Evolutionary conservation across 1,140 invertebrate species (phyloP).

Genomic region (Daktulosphaira vitifoliae): DNA sequence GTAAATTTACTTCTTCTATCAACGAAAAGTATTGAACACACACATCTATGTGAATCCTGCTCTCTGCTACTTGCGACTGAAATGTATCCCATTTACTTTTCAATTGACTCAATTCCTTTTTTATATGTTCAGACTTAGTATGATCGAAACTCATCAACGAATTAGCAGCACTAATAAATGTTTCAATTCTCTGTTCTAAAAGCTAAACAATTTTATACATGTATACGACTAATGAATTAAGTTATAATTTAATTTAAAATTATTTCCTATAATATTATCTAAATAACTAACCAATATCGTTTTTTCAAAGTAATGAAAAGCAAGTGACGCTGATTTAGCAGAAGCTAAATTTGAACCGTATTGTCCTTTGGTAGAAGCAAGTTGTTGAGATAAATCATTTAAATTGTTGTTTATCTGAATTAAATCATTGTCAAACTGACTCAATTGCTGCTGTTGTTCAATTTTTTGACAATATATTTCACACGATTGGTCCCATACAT

Average conservation of each 20-base stretch:
- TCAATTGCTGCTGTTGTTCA: conserved; percentile 56
- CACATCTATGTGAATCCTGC: conserved; percentile 50
- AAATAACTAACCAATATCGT: conserved; percentile 58
- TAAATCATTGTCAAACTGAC: conserved; percentile 62
- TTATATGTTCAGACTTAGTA: conserved; percentile 50
- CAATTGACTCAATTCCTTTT: conserved; percentile 56
- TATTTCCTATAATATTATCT: neutral
- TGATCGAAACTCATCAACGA: conserved; percentile 50
- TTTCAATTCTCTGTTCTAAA: conserved; percentile 62
- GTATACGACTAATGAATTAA: neutral
- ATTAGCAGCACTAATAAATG: conserved; percentile 61
- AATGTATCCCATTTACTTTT: conserved; percentile 64
- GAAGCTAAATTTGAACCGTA: conserved; percentile 62
- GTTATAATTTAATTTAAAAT: neutral
- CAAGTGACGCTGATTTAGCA: conserved; percentile 58
- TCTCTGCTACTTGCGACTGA: conserved; percentile 58
- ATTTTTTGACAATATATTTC: conserved; percentile 52
- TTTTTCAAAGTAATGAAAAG: conserved; percentile 69
- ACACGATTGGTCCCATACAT: conserved; percentile 54
- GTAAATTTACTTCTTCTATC: conserved; percentile 49
- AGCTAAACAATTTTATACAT: conserved; percentile 46
- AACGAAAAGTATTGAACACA: conserved; percentile 51
- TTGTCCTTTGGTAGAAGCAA: conserved; percentile 54
- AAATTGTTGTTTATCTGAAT: conserved; percentile 63
- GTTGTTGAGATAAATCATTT: conserved; percentile 55